Base-by-base conservation (phyloP, 2,113 vertebrate genomes). In the Xiphorhynchus elegans region DNA sequence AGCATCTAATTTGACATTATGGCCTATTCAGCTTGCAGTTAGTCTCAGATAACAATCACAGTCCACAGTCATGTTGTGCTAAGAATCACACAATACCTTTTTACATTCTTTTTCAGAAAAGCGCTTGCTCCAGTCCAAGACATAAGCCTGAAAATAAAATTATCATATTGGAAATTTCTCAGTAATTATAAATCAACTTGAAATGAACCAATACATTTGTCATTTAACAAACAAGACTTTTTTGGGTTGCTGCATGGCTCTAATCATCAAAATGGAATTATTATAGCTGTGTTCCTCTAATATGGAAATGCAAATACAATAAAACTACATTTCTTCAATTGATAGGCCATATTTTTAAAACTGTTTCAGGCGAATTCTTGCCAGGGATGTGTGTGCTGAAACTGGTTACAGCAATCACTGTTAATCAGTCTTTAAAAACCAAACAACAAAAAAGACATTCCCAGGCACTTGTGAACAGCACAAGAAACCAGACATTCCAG, bases 1-100 rank as follows among this genome's bases (percentile, higher is more conserved):
- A 94, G 76, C 60, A 87, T 74, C 39, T 89, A 70, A 90, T 92
- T 84, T 81, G 80, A 92, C 80, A 72, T 96, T 70, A 91, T 68
- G 89, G 85, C 56, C 75, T 95, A 67, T 92, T 81, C 76, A 84
- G 80, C 64, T 74, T 74, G 47, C 80, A 89, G 52, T 56, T 89
- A 75, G 68, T 86, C 89, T 90, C 74, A 84, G 89, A 90, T 64
- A 92, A 75, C 77, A 84, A 78, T 92, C 86, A 87, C 72, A 95
- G 79, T 55, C 42, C 79, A 56, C 52, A 55, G 64, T 56, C 13
- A 0, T 84, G 79, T 78, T 77, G 80, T 77, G 83, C 56, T 87
- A 55, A 78, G 73, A 90, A 77, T 62, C 35, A 24, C 28, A 13
- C 49, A 69, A 37, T 49, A 26, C 37, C 73, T 72, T 78, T 42